Evolutionary conservation across 2,797 vertebrate genomes (phyloP), one percentile per base, ranked within the genome.

Genomic region (Macrochelys suwanniensis): DNA sequence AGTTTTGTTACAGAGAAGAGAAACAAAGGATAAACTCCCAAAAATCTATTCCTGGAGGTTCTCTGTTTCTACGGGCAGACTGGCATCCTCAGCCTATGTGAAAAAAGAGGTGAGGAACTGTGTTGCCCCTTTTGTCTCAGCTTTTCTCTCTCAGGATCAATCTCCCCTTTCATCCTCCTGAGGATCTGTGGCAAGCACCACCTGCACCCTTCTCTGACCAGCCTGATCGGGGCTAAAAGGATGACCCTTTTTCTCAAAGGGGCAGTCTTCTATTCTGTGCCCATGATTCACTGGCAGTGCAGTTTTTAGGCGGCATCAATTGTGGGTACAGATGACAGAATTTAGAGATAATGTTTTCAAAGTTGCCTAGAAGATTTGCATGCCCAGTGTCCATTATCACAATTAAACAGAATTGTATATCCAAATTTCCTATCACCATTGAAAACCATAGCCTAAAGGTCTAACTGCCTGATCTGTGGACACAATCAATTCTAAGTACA

Each of bases 1-100:
- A 97, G 95, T 45, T 95, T 97, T 56, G 31, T 45, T 86, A 50
- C 47, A 47, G 8, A 95, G 82, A 91, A 96, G 95, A 89, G 71
- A 89, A 95, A 82, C n/a, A 89, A 49, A 84, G 68, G 76, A 81
- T 59, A 19, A 23, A 37, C 74, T 93, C 31, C 93, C 53, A 81
- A 90, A 82, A 90, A 97, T 91, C 82, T 94, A 26, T 56, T 94
- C 6, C 15, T 13, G 82, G 86, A 94, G 94, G 86, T 84, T 42
- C 6, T 89, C 19, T 89, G 87, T 74, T 83, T 92, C 94, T 1
- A 1, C 94, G 49, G 95, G 92, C 94, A 95, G 89, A 96, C 95
- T 87, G 87, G 56, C 1, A 0, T 87, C 50, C 61, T 97, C 93
- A 90, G 81, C 68, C 80, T 33, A 2, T 88, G 61, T 54, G 93